Evolutionary conservation across 2,113 vertebrate genomes (phyloP).

Genomic region (Syngnathus scovelli): DNA sequence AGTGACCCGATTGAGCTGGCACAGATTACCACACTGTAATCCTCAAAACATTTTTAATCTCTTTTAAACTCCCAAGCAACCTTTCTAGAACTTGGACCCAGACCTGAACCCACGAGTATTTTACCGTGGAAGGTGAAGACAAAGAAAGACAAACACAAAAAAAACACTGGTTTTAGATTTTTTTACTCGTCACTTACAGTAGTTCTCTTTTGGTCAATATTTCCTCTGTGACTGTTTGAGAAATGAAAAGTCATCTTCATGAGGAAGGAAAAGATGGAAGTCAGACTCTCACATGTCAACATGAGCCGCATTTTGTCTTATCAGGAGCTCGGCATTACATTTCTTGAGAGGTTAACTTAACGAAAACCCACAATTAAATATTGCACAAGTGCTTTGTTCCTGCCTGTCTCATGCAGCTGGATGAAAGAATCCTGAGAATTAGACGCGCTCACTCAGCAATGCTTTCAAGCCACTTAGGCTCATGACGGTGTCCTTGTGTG

Average conservation of each 20-base stretch:
- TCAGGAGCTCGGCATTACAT: neutral
- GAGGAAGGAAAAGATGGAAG: slow-evolving; percentile 27
- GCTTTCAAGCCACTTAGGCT: slow-evolving; percentile 10
- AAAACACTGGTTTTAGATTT: neutral
- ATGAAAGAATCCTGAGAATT: slow-evolving; percentile 25
- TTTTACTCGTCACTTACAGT: slow-evolving; percentile 1
- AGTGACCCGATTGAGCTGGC: slow-evolving; percentile 41
- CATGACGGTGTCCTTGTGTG: neutral
- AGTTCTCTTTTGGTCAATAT: slow-evolving; percentile 24
- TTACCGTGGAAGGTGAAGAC: neutral
- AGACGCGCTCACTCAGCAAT: neutral
- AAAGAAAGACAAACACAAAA: neutral
- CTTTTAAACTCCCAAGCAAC: slow-evolving; percentile 42
- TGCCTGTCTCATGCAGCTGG: slow-evolving; percentile 52
- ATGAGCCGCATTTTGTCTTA: slow-evolving; percentile 2
- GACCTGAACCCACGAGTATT: slow-evolving; percentile 4
- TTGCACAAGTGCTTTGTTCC: slow-evolving; percentile 4
- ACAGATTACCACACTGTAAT: slow-evolving; percentile 62
- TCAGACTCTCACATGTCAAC: neutral
- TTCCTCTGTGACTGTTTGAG: slow-evolving; percentile 5
- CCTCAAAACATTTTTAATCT: slow-evolving; percentile 66
- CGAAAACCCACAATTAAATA: neutral
- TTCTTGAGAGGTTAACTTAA: neutral
- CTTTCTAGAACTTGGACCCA: neutral
- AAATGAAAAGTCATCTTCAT: slow-evolving; percentile 19